Evolutionary conservation across 2,797 vertebrate genomes (phyloP).

Genomic region (Pipistrellus nathusii): DNA sequence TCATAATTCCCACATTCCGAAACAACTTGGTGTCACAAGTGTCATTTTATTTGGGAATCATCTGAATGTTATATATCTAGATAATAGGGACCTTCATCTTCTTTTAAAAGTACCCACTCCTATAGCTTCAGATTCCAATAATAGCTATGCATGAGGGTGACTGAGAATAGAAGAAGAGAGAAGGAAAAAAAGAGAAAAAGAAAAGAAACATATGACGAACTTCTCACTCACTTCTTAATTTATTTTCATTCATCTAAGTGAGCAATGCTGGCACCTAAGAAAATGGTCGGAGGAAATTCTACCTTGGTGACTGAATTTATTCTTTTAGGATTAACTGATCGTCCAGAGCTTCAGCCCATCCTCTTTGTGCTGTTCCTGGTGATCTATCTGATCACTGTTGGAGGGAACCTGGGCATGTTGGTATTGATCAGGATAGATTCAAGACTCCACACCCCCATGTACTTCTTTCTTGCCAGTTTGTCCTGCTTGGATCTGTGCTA

Average conservation of each 20-base stretch:
- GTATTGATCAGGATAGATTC: constrained; percentile 71
- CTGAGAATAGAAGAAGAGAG: background rate
- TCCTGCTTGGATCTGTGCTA: constrained; percentile 81
- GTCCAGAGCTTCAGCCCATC: constrained; percentile 70
- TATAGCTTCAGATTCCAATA: background rate
- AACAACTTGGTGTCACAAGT: background rate
- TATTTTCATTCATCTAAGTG: constrained; percentile 57
- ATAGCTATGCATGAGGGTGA: background rate
- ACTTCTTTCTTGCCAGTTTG: constrained; percentile 80
- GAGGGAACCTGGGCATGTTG: constrained; percentile 74
- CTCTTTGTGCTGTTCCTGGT: constrained; percentile 75
- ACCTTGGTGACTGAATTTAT: constrained; percentile 79
- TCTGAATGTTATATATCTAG: background rate
- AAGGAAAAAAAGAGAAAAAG: background rate
- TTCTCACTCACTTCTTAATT: constrained; percentile 30
- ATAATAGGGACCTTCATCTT: accelerated
- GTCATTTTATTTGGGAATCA: background rate
- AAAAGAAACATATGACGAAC: background rate
- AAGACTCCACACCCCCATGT: constrained; percentile 78
- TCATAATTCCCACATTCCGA: background rate
- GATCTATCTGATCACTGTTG: constrained; percentile 77
- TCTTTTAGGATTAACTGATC: constrained; percentile 77
- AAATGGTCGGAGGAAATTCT: constrained; percentile 69
- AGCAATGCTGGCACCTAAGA: constrained; percentile 49
- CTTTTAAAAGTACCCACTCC: background rate